phyloP scores from a whole-genome alignment of 2,113 vertebrate genomes.

The Misgurnus anguillicaudatus region DNA sequence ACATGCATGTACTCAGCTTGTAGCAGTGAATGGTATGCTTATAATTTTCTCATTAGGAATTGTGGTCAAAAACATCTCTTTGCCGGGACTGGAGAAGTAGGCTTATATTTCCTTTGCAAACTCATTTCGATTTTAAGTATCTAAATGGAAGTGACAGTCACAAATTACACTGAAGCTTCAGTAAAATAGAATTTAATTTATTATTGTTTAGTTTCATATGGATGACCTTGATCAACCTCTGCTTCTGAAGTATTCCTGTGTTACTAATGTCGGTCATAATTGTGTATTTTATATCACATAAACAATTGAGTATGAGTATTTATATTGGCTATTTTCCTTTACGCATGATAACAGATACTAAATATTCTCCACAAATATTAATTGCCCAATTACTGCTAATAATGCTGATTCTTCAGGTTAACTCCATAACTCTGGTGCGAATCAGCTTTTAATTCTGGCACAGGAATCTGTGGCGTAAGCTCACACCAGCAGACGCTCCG shows the following conservation, averaged over 20 bases:
- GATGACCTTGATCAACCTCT: background rate
- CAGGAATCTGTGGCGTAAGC: conserved; percentile 32
- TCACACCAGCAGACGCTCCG: conserved; percentile 27
- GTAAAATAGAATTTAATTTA: background rate
- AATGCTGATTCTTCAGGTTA: background rate
- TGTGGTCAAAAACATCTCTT: conserved; percentile 7
- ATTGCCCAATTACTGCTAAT: background rate
- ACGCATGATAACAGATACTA: no score
- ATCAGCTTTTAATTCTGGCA: conserved; percentile 1
- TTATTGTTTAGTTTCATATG: background rate
- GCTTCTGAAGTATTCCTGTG: no score
- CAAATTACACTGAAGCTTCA: background rate
- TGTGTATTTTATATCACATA: no score
- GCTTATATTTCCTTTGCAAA: background rate
- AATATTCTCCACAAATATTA: background rate
- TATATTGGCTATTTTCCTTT: no score
- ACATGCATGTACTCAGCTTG: conserved; percentile 18
- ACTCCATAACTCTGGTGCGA: background rate
- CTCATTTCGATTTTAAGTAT: background rate
- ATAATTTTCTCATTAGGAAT: conserved; percentile 5
- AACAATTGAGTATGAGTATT: no score
- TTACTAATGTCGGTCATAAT: no score
- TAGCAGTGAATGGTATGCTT: conserved; percentile 26
- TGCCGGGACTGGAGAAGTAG: background rate
- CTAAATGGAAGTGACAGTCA: background rate